These are phyloP conservation scores for Rousettus leschenaultii DNA, from an alignment of 2,113 vertebrate species.

Conservation along the genomic window DNA sequence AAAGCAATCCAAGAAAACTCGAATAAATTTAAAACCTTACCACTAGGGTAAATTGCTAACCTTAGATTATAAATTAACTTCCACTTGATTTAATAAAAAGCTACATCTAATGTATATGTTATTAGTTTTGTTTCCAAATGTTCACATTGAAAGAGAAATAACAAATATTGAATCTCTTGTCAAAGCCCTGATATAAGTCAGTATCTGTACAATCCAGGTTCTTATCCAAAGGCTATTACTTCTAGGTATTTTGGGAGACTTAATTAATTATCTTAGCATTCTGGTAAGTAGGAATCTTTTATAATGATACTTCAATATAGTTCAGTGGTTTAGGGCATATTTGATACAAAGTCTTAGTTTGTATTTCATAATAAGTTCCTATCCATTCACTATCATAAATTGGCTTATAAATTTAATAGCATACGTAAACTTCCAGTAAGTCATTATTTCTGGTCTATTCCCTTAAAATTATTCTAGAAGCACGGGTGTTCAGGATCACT, in stretches of 20 bases:
- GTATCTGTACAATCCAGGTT: neutral
- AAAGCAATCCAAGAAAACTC: neutral
- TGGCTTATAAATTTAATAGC: neutral
- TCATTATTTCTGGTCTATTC: neutral
- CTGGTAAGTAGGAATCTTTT: neutral
- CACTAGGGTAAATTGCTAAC: neutral
- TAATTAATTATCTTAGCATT: neutral
- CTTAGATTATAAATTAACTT: neutral
- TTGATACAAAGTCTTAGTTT: neutral
- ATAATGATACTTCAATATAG: neutral
- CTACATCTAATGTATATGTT: neutral
- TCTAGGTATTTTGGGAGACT: neutral
- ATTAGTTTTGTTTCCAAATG: neutral
- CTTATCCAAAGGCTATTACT: neutral
- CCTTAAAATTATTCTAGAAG: slow-evolving; percentile 30
- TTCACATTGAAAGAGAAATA: slow-evolving; percentile 22
- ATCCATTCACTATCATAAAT: neutral
- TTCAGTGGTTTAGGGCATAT: neutral
- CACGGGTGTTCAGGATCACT: neutral
- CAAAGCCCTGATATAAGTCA: neutral
- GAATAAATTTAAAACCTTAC: slow-evolving; percentile 17
- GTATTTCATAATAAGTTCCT: neutral
- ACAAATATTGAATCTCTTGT: neutral
- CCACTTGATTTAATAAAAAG: slow-evolving; percentile 23
- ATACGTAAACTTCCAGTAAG: neutral